Base-by-base conservation (phyloP, 2,113 vertebrate genomes). In the Pluvialis apricaria region DNA sequence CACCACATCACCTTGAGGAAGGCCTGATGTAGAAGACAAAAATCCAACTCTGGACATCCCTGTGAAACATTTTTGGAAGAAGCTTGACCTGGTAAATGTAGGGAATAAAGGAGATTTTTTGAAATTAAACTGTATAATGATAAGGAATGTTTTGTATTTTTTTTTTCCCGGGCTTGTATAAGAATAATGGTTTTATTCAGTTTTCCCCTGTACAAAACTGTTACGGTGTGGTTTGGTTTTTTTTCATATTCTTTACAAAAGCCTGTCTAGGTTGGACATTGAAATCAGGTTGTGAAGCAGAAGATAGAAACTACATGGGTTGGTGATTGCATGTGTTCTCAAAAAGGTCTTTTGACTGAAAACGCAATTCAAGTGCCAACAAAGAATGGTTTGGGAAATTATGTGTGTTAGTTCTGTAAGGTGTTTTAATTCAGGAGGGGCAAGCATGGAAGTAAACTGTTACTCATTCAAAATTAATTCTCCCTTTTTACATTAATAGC, bases 401-500 rank as follows among this genome's bases (percentile, higher is more conserved):
- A 47, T 13, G 2, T 16, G 1, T 40, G 6, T 38, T 89, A 28
- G 5, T 22, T 80, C 2, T 45, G 11, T 42, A 52, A 38, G 31
- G 5, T 36, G 8, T 44, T 64, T 87, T 84, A 66, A 52, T 65
- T 40, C 18, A 70, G 7, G 11, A 73, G 5, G 61, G 9, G 9
- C 4, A 75, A 61, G 4, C 4, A 28, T 36, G 6, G 15, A 65
- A 88, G 3, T 34, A 81, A 80, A 83, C 3, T 64, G 12, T 49
- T 71, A 69, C 10, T 52, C 2, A 52, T 42, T 36, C 6, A 90
- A 15, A 75, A 45, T 65, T 34, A 45, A 32, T 49, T 26, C 5
- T 34, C 1, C 11, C n/a, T 36, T 7, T 51, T 54, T 62, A 0
- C 17, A 25, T 42, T 60, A 57, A 26, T 51, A 52, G 0, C 10